Evolutionary conservation across 2,888 invertebrate species (phyloP).

Genomic region (Molanna angustata): DNA sequence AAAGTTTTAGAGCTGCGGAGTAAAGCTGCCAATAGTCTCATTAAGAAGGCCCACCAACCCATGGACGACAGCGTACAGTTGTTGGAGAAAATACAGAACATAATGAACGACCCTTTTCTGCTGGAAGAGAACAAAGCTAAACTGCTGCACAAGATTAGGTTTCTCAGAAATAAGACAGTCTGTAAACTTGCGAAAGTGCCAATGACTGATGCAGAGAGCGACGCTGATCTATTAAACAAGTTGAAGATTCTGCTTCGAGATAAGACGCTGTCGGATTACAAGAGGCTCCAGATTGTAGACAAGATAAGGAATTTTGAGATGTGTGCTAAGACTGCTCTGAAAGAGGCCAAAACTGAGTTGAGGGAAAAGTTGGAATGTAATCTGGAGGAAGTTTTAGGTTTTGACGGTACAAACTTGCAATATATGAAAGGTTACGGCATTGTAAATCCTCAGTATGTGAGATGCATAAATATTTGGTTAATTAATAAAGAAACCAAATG

Average conservation of each 20-base stretch:
- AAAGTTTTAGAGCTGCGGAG: conserved; percentile 18
- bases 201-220: conserved; percentile 1
- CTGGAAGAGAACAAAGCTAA: conserved; percentile 16
- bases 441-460: conserved; percentile 19
- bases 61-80: conserved; percentile 13
- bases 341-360: conserved; percentile 17
- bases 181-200: conserved; percentile 1
- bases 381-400: conserved; percentile 16
- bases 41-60: conserved; percentile 18
- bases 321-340: conserved; percentile 11
- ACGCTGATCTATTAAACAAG: conserved; percentile 12
- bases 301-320: conserved; percentile 13
- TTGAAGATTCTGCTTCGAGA: conserved; percentile 17
- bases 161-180: conserved; percentile 18
- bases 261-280: conserved; percentile 11
- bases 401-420: conserved; percentile 29
- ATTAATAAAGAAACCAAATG: no score
- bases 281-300: conserved; percentile 12
- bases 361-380: conserved; percentile 20
- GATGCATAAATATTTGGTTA: no score
- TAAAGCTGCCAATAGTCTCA: conserved; percentile 11
- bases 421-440: conserved; percentile 26
- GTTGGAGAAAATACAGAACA: conserved; percentile 16
- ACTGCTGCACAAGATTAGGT: conserved; percentile 15
- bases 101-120: conserved; percentile 21